A percentile compares a stretch with the other conserved stretches of the same genome.
Conservation (phyloP, 2,113 vertebrate species). For the Nipponia nippon region DNA sequence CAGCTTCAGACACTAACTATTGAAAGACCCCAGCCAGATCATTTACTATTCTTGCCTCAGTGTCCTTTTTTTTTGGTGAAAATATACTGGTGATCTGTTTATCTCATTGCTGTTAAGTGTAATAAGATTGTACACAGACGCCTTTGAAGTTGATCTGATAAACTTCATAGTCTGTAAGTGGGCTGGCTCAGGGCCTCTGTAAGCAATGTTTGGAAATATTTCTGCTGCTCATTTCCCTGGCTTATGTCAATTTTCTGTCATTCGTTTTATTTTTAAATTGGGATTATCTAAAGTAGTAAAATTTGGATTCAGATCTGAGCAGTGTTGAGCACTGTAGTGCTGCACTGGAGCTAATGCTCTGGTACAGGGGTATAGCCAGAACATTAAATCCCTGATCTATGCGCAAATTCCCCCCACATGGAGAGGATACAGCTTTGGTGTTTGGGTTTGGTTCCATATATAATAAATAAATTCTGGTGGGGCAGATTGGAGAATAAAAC, state of each 20-base stretch:
- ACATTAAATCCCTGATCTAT: background rate
- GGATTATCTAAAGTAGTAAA: background rate
- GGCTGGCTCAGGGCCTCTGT: background rate
- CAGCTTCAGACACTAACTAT: background rate
- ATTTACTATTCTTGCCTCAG: background rate
- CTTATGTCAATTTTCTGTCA: background rate
- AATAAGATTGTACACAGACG: background rate
- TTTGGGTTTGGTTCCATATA: background rate
- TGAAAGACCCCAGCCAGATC: background rate
- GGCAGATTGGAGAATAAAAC: background rate
- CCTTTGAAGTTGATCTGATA: background rate
- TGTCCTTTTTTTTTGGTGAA: background rate
- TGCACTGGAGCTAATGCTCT: background rate
- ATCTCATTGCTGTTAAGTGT: background rate
- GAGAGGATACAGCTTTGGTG: background rate
- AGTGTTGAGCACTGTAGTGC: background rate
- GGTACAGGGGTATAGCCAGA: background rate
- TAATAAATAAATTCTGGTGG: background rate
- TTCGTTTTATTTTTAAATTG: background rate
- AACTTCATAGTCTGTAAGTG: background rate
- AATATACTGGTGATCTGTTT: background rate
- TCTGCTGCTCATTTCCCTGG: background rate
- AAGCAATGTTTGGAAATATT: background rate
- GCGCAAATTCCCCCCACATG: background rate
- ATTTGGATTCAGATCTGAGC: background rate